These are phyloP conservation scores for Megaleporinus macrocephalus DNA, from an alignment of 2,113 vertebrate species.

Conservation along the genomic window DNA sequence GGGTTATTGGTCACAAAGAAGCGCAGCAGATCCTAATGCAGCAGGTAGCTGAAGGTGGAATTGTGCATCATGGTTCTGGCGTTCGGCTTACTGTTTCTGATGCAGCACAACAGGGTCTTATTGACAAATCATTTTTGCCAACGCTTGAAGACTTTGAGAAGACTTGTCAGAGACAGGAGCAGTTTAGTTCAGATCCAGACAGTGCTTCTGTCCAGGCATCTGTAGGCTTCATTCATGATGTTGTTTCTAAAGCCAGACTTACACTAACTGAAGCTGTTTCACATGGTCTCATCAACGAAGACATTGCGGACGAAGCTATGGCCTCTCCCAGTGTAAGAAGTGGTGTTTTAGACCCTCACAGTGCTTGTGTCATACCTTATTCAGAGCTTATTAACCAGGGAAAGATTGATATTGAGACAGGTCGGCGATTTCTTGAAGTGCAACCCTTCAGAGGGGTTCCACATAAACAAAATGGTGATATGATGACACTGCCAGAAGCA, in stretches of 20 bases:
- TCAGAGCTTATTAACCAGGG: slow-evolving; percentile 87
- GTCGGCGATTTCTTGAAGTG: slow-evolving; percentile 88
- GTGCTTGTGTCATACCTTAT: slow-evolving; percentile 81
- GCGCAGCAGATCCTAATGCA: slow-evolving; percentile 79
- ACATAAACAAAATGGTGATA: slow-evolving; percentile 64
- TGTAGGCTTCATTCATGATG: slow-evolving; percentile 72
- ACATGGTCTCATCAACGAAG: slow-evolving; percentile 74
- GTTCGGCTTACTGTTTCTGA: slow-evolving; percentile 84
- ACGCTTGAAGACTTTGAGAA: slow-evolving; percentile 82
- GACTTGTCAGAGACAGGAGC: slow-evolving; percentile 69
- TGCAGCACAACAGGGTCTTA: slow-evolving; percentile 80
- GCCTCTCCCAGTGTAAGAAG: slow-evolving; percentile 67
- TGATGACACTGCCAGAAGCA: slow-evolving; percentile 76
- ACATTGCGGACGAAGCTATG: slow-evolving; percentile 65
- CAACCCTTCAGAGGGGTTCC: slow-evolving; percentile 81
- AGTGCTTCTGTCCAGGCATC: slow-evolving; percentile 75
- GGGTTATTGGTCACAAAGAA: slow-evolving; percentile 77
- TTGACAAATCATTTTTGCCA: slow-evolving; percentile 73
- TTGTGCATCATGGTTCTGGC: slow-evolving; percentile 89
- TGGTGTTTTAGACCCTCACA: slow-evolving; percentile 83
- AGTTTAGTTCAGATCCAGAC: slow-evolving; percentile 71
- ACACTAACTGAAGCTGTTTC: slow-evolving; percentile 77
- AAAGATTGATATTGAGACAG: slow-evolving; percentile 88
- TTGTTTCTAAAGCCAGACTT: slow-evolving; percentile 72
- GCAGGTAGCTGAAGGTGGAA: slow-evolving; percentile 89